Conservation (phyloP, 2,113 vertebrate genomes). For the Natator depressus region DNA sequence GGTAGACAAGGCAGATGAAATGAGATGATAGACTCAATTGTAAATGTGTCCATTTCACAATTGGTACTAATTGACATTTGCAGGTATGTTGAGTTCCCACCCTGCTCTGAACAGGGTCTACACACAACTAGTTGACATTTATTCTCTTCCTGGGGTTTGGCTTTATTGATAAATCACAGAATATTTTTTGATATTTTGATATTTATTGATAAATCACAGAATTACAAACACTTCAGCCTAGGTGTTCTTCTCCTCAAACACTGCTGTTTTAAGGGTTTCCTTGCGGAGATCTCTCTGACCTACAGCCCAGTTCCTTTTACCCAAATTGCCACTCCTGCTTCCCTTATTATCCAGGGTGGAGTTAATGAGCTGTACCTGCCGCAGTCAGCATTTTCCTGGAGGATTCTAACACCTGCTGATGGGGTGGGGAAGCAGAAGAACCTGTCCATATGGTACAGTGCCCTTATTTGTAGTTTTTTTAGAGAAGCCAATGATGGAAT, state of each 20-base stretch:
- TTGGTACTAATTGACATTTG: accelerated
- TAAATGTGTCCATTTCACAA: neutral
- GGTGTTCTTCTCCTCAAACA: neutral
- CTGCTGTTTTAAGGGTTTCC: neutral
- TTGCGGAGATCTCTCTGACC: neutral
- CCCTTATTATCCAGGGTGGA: neutral
- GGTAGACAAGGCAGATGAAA: neutral
- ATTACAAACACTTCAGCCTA: neutral
- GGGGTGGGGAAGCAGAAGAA: neutral
- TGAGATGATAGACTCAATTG: neutral
- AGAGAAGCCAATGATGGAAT: neutral
- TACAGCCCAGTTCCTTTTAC: neutral
- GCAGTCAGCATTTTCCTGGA: accelerated
- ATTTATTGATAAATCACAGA: accelerated
- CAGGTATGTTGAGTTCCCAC: neutral
- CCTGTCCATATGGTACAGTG: neutral
- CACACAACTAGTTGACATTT: neutral
- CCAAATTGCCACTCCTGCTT: neutral
- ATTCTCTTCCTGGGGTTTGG: neutral
- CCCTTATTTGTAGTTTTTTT: neutral
- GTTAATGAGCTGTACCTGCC: neutral
- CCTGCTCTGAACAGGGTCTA: neutral
- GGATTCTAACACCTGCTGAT: neutral
- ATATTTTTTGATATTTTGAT: too few species aligned
- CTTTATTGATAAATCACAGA: accelerated